Conservation (phyloP, 2,797 vertebrate genomes). For the Ctenochaetus hawaiiensis region DNA sequence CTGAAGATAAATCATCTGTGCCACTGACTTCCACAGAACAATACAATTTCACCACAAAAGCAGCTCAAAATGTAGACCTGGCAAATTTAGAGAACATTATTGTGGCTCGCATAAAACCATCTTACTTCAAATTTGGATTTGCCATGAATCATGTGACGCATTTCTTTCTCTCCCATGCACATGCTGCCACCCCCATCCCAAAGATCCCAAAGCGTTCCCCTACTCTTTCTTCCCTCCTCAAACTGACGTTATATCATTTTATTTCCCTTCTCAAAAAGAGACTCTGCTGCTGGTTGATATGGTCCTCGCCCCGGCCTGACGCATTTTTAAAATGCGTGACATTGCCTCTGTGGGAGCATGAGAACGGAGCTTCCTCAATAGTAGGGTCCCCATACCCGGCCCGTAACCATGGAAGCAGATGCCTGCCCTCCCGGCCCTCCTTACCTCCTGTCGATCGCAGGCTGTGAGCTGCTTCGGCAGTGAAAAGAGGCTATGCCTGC, state of each 20-base stretch:
- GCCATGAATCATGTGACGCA: constrained; percentile 92
- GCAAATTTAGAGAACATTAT: constrained; percentile 33
- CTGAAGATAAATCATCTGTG: constrained; percentile 73
- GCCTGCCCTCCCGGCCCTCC: constrained; percentile 94
- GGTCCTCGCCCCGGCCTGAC: constrained; percentile 89
- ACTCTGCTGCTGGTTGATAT: constrained; percentile 86
- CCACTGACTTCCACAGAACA: constrained; percentile 60
- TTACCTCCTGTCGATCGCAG: constrained; percentile 98
- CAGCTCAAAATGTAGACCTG: constrained; percentile 23
- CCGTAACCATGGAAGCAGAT: constrained; percentile 99
- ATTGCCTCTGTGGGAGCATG: constrained; percentile 96
- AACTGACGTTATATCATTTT: constrained; percentile 91
- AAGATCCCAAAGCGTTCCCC: constrained; percentile 49
- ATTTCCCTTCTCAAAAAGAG: constrained; percentile 92
- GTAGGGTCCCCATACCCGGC: constrained; percentile 96
- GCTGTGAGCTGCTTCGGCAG: constrained; percentile 95
- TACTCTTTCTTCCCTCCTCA: constrained; percentile 72
- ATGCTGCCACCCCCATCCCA: constrained; percentile 65
- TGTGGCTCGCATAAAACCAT: constrained; percentile 20
- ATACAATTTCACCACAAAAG: constrained; percentile 54
- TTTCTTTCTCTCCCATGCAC: constrained; percentile 76
- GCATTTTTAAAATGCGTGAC: constrained; percentile 94
- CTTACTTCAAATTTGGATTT: constrained; percentile 85
- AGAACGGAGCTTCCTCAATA: constrained; percentile 96
- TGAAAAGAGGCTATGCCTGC: constrained; percentile 93